Evolutionary conservation across 2,888 invertebrate genomes (phyloP), one percentile per base, ranked within the genome.

Genomic region (Cheilosia vernalis): DNA sequence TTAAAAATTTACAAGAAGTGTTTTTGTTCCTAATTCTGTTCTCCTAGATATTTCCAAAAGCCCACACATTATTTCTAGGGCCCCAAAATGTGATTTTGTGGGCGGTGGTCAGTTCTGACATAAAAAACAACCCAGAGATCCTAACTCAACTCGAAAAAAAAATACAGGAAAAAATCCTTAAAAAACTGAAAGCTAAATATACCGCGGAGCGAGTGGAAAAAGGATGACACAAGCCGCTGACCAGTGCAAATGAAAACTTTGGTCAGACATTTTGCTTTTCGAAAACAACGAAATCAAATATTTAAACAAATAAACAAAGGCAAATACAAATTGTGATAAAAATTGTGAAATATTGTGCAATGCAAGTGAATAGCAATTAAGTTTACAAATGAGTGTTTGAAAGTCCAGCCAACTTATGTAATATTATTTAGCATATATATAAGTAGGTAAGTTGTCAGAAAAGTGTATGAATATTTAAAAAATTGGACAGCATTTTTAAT

Each of bases 71-170:
- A 19, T 2, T 15, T 33, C 15, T 33, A 10, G 9, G n/a, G 49
- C 49, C 47, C 17, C 15, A 6, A 21, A 30, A 17, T n/a, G 17
- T 30, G 37, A 44, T 49, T 13, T 15, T 51, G 4, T 42, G 61
- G 72, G 72, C 61, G 72, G 61, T 72, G 61, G 72, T 72, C 51
- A 17, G 37, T 5, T 30, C 19, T 15, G 17, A 24, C 27, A 4
- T 10, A 13, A 4, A 19, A 17, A 24, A 10, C 13, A 37, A 5
- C 17, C 19, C 15, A 7, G 7, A 44, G 44, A n/a, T 44, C 37
- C 37, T 44, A 44, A 27, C 27, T 10, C 24, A 61, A 27, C 24
- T 44, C 21, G 2, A 27, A 27, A 5, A 27, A 10, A 7, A 56
- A 37, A 17, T 13, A 42, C 0, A 24, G 3, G 0, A 27, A 27